A percentile compares a stretch with the other conserved stretches of the same genome.
Evolutionary conservation across 2,113 vertebrate genomes (phyloP).

Genomic region (Hydrolagus affinis): DNA sequence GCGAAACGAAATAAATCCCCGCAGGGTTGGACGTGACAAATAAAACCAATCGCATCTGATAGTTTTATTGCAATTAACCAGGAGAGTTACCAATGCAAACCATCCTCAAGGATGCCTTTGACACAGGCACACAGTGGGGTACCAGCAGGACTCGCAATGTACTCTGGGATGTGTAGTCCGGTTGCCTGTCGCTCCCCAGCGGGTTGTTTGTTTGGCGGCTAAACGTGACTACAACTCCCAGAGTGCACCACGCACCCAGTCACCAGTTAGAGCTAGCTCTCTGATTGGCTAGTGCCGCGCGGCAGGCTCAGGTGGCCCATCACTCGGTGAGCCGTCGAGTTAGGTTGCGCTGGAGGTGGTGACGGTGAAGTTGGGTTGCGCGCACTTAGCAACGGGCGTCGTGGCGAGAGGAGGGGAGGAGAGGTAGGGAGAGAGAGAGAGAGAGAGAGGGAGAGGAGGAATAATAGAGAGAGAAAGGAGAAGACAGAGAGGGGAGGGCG

Average conservation of each 20-base stretch:
- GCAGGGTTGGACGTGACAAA: not conserved
- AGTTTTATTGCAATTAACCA: not conserved
- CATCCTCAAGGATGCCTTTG: not conserved
- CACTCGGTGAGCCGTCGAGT: not conserved
- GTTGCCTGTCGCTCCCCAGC: rapidly evolving
- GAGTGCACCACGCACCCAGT: not conserved
- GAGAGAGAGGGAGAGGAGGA: conserved; percentile 24
- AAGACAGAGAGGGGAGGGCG: not conserved
- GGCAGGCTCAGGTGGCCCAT: not conserved
- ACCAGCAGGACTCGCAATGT: not conserved
- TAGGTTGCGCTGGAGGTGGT: not conserved
- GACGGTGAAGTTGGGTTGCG: not conserved
- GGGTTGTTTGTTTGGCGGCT: too few relatives aligned
- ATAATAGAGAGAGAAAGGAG: conserved; percentile 13
- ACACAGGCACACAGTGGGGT: not conserved
- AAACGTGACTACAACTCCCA: not conserved
- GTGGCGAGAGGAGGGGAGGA: not conserved
- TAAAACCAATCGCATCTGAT: not conserved
- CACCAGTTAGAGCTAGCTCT: too few relatives aligned
- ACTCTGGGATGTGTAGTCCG: not conserved
- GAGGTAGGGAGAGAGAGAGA: not conserved
- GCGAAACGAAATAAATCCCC: too few relatives aligned
- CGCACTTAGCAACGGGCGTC: not conserved
- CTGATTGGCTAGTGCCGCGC: not conserved
- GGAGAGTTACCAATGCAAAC: not conserved